Evolutionary conservation across 1,140 invertebrate species (phyloP), one percentile per base, ranked within the genome.

Genomic region (Heliconius congener): DNA sequence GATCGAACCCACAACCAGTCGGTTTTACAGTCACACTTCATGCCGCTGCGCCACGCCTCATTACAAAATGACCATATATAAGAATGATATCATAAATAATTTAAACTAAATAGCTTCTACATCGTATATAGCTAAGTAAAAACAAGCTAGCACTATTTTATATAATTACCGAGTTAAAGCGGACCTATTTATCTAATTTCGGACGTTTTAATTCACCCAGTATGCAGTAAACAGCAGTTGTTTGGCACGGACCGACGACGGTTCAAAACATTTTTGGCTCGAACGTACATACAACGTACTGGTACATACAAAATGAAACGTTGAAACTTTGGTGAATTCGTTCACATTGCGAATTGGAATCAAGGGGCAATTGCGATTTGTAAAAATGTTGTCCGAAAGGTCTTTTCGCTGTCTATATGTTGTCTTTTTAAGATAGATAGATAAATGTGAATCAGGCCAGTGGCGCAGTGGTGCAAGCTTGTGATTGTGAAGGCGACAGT

Each of bases 181-280:
- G 39, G 73, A 74, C 78, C 71, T 73, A 78, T 82, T 83, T 74
- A 74, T 84, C 50, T 80, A 73, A 78, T 77, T 81, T 79, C 73
- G 80, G 81, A 85, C 82, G 74, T 85, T 85, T 85, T 85, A 83
- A 84, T 84, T 81, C 82, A 80, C 78, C 66, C 80, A 46, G 78
- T 84, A 77, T 81, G 76, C 77, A 80, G 75, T 81, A 76, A 82
- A 79, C 73, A 79, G 78, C 80, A 82, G 78, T 73, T 50, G 39
- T 78, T 85, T 84, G 84, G 83, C 82, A 82, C 73, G 27, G 60
- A 66, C 11, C 9, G 60, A n/a, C 9, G 60, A n/a, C 60, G 66
- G 46, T 18, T 23, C 76, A 60, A 77, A 55, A 72, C 74, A 71
- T 79, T 82, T 83, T 84, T 82, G 80, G 83, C 78, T 73, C 60